Base-by-base conservation (phyloP, 1,140 invertebrate species). In the Anastrepha ludens region DNA sequence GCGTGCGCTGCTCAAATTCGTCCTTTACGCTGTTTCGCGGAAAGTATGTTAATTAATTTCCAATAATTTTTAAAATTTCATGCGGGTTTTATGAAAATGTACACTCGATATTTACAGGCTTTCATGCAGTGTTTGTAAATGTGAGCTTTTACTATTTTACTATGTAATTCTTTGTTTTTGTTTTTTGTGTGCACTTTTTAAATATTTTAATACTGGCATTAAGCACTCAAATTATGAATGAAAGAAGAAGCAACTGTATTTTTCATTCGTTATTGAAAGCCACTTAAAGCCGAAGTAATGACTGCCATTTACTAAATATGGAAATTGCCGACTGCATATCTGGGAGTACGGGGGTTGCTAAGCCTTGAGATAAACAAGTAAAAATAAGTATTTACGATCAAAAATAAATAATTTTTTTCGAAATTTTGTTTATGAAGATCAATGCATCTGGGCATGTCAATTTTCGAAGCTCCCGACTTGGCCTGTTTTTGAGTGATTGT, bases 41-140 rank as follows among this genome's bases (percentile, higher is more conserved):
- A 67, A 67, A 67, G 29, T 67, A 2, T 67, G 70, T 74, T 74
- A 74, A 74, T 74, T 47, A 74, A 47, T 74, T 74, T 74, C 44
- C 44, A 44, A 74, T 74, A 50, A 17, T 7, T 67, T 67, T 67
- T 7, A 17, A 50, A 50, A 74, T 50, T 9, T 55, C 0, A 4
- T 47, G 41, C 70, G 2, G 39, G 4, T 74, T 74, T 74, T 47
- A 2, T 9, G 29, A 11, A 67, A 67, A 13, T 39, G 29, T 41
- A 3, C 29, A 67, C 64, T 8, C n/a, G 62, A 17, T 20, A 20
- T 64, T 64, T 20, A 20, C 62, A 2, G 64, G 29, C 64, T 67
- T 67, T 39, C 50, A 55, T 67, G 64, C 8, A 67, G 6, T 67
- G 29, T 67, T 29, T 67, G 64, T 15, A 67, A 29, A 41, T 67